Evolutionary conservation across 64 coral and sea anemone species (phyloP).

Genomic region (Montipora efflorescens): DNA sequence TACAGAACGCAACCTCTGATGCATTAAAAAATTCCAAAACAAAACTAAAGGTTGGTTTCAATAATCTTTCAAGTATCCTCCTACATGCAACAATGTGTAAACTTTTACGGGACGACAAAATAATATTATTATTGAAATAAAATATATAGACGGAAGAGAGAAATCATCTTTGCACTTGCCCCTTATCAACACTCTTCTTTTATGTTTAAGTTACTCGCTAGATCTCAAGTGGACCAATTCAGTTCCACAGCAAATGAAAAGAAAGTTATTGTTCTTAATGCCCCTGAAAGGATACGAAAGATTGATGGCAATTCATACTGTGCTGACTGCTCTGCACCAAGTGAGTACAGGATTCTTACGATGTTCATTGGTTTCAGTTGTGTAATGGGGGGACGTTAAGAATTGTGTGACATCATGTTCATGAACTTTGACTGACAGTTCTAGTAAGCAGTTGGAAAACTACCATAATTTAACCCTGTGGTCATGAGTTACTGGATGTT

Average conservation of each 20-base stretch:
- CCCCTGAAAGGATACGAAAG: slow-evolving; percentile 89
- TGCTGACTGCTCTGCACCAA: slow-evolving; percentile 91
- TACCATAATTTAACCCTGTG: too few species aligned
- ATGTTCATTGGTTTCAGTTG: too few species aligned
- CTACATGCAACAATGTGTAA: not conserved
- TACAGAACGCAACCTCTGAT: slow-evolving; percentile 94
- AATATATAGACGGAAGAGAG: too few species aligned
- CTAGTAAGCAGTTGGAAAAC: too few species aligned
- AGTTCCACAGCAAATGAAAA: slow-evolving; percentile 41
- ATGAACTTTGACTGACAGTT: too few species aligned
- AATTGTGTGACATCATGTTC: too few species aligned
- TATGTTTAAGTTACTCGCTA: slow-evolving; percentile 67
- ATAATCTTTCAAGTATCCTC: not conserved
- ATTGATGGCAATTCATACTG: slow-evolving; percentile 89
- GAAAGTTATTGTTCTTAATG: slow-evolving; percentile 76
- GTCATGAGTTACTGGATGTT: too few species aligned
- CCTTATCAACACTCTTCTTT: not conserved
- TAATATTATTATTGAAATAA: too few species aligned
- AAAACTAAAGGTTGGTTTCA: slow-evolving; percentile 82
- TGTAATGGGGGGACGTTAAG: too few species aligned
- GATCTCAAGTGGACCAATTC: slow-evolving; percentile 48
- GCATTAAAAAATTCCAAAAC: slow-evolving; percentile 98
- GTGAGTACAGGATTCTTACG: slow-evolving; percentile 47
- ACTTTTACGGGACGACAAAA: too few species aligned
- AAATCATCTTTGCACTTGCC: too few species aligned